Evolutionary conservation across 1,140 invertebrate genomes (phyloP).

Genomic region (Cephus cinctus): DNA sequence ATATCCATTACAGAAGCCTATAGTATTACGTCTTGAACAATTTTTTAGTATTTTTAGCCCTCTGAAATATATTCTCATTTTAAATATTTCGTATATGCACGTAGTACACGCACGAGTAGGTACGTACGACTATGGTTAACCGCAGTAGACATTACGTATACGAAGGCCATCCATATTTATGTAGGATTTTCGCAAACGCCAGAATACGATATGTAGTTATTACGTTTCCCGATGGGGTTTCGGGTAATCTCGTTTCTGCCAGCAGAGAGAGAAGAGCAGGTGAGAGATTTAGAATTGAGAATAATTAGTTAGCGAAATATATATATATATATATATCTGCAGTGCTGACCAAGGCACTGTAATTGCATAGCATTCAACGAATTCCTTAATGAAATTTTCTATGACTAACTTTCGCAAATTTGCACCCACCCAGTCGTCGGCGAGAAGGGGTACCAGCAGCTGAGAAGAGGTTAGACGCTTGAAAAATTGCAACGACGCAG

Average conservation of each 20-base stretch:
- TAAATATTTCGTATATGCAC: background rate
- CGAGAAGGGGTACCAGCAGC: too few relatives aligned
- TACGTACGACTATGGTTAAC: background rate
- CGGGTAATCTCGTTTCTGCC: too few relatives aligned
- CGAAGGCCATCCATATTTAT: background rate
- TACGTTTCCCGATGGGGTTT: too few relatives aligned
- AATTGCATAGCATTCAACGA: constrained; percentile 23
- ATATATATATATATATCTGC: constrained; percentile 1
- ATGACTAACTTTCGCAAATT: constrained; percentile 22
- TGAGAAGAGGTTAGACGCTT: too few relatives aligned
- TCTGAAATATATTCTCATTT: background rate
- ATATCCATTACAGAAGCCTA: too few relatives aligned
- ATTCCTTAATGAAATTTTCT: constrained; percentile 27
- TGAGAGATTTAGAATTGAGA: constrained; percentile 9
- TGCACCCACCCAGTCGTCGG: too few relatives aligned
- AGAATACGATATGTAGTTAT: too few relatives aligned
- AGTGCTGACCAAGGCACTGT: background rate
- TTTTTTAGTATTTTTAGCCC: background rate
- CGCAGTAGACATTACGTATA: too few relatives aligned
- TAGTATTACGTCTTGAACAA: background rate
- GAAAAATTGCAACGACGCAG: too few relatives aligned
- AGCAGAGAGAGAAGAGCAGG: too few relatives aligned
- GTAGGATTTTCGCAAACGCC: too few relatives aligned
- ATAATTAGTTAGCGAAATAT: constrained; percentile 16
- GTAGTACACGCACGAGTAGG: background rate